Evolutionary conservation across 2,797 vertebrate genomes (phyloP).

Genomic region (Ispidina lecontei): DNA sequence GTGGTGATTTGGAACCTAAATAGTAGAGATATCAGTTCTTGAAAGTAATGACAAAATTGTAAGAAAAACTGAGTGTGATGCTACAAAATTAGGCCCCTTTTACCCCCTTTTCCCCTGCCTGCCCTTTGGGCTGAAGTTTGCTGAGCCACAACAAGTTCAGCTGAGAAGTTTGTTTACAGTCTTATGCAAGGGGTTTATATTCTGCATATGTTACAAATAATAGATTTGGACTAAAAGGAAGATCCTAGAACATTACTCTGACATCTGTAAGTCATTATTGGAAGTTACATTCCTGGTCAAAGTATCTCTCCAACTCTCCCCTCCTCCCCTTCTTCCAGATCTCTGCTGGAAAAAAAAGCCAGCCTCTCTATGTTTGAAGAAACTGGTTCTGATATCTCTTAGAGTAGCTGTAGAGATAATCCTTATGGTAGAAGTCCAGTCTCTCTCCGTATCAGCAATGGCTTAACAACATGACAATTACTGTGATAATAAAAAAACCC

Average conservation of each 20-base stretch:
- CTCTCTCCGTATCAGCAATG: background rate
- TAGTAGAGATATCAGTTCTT: background rate
- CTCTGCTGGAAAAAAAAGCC: background rate
- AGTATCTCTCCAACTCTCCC: slow-evolving; percentile 1
- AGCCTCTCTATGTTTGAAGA: background rate
- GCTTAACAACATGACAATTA: background rate
- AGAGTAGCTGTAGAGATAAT: background rate
- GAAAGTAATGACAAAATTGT: background rate
- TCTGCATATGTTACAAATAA: slow-evolving; percentile 43
- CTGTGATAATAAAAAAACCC: background rate
- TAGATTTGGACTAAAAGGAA: slow-evolving; percentile 24
- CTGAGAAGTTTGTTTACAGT: background rate
- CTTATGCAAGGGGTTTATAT: background rate
- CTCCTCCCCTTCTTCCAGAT: slow-evolving; percentile 3
- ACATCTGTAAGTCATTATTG: slow-evolving; percentile 54
- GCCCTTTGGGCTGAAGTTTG: background rate
- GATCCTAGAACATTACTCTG: slow-evolving; percentile 8
- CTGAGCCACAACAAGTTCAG: background rate
- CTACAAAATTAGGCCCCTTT: background rate
- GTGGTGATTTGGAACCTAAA: background rate
- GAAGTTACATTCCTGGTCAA: slow-evolving; percentile 21
- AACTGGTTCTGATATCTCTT: background rate
- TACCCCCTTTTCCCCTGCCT: background rate
- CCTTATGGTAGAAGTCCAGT: background rate
- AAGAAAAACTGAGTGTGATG: background rate